Conservation (phyloP, 2,797 vertebrate genomes). For the Oryzias dopingdopingensis region DNA sequence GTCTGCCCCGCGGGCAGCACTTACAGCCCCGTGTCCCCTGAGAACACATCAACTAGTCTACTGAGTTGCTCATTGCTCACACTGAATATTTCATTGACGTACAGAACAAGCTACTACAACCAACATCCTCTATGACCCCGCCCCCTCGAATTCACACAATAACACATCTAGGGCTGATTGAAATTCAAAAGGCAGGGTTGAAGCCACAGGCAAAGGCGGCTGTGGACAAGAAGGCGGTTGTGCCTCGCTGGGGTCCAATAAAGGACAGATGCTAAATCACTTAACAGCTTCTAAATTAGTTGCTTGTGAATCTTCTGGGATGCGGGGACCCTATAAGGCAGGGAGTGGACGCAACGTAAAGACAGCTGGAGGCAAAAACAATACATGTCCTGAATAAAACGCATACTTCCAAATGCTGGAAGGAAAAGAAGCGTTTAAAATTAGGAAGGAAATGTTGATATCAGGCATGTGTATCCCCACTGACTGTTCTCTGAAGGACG, state of each 20-base stretch:
- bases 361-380: conserved; percentile 1
- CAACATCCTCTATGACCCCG: conserved; percentile 32
- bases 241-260: conserved; percentile 69
- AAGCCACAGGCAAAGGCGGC: conserved; percentile 62
- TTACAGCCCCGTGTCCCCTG: conserved; percentile 68
- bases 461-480: not conserved
- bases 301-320: conserved; percentile 59
- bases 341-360: conserved; percentile 13
- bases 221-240: conserved; percentile 40
- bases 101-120: conserved; percentile 43
- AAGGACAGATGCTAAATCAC: conserved; percentile 75
- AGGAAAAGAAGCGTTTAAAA: too few relatives aligned
- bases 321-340: conserved; percentile 16
- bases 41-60: conserved; percentile 63
- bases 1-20: conserved; percentile 65
- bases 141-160: conserved; percentile 64
- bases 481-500: conserved; percentile 31
- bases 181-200: conserved; percentile 72
- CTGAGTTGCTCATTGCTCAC: conserved; percentile 69
- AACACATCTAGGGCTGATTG: conserved; percentile 72
- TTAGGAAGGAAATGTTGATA: too few relatives aligned
- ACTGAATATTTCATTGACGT: conserved; percentile 64
- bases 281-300: conserved; percentile 74
- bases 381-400: conserved; percentile 3
- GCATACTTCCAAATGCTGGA: too few relatives aligned